A percentile compares a stretch with the other conserved stretches of the same genome.
Evolutionary conservation across 2,888 invertebrate genomes (phyloP).

Genomic region (Alcis repandata): DNA sequence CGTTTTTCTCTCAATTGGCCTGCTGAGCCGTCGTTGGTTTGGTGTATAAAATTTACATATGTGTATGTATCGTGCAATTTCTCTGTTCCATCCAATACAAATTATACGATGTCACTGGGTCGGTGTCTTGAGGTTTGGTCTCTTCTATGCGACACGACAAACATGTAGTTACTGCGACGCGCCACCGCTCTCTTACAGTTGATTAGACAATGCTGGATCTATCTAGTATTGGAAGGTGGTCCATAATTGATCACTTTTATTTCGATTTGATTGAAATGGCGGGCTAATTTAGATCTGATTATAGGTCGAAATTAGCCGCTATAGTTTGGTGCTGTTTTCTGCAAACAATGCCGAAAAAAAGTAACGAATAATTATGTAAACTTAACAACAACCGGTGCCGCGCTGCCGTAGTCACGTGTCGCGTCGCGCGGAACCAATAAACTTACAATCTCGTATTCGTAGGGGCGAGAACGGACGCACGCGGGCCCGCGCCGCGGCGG

Average conservation of each 20-base stretch:
- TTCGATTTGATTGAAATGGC: not conserved
- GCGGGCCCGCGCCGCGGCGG: slow-evolving; percentile 66
- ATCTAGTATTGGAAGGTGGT: not conserved
- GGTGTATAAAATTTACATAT: not conserved
- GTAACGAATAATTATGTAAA: not conserved
- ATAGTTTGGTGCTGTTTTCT: not conserved
- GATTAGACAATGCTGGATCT: not conserved
- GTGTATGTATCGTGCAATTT: slow-evolving; percentile 1
- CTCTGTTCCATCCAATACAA: slow-evolving; percentile 24
- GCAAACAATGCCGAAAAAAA: not conserved
- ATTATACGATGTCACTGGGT: slow-evolving; percentile 10
- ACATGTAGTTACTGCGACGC: slow-evolving; percentile 13
- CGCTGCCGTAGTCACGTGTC: slow-evolving; percentile 14
- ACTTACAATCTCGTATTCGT: slow-evolving; percentile 1
- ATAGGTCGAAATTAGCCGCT: not conserved
- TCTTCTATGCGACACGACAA: slow-evolving; percentile 11
- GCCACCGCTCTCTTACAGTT: not conserved
- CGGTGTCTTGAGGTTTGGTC: slow-evolving; percentile 24
- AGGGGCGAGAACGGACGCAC: slow-evolving; percentile 74
- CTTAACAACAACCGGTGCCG: not conserved
- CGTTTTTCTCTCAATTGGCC: not conserved
- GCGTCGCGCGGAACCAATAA: slow-evolving; percentile 2
- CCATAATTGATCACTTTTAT: too few relatives aligned
- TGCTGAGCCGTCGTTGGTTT: not conserved
- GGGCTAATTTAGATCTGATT: not conserved